Conservation (phyloP, 2,113 vertebrate species). For the Herpailurus yagouaroundi region DNA sequence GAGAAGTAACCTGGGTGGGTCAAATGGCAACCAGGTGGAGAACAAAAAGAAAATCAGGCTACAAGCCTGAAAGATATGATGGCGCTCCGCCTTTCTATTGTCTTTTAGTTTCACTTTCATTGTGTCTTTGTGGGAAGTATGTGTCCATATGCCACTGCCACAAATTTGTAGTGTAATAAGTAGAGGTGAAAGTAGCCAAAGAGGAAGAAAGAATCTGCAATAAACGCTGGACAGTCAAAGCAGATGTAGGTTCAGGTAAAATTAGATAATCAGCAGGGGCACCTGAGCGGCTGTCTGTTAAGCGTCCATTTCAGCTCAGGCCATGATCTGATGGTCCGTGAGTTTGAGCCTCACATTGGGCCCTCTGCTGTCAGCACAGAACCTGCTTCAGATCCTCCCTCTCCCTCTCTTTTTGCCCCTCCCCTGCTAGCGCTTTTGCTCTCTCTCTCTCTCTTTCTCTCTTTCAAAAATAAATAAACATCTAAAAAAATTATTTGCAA, state of each 20-base stretch:
- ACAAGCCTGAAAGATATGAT: background rate
- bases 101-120: background rate
- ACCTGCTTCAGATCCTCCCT: too few relatives aligned
- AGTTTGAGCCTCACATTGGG: too few relatives aligned
- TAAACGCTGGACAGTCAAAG: background rate
- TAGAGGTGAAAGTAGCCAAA: background rate
- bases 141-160: background rate
- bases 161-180: background rate
- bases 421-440: too few relatives aligned
- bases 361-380: too few relatives aligned
- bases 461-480: too few relatives aligned
- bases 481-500: background rate
- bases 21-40: conserved; percentile 1
- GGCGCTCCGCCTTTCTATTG: background rate
- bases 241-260: background rate
- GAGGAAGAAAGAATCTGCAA: background rate
- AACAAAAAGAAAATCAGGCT: conserved; percentile 21
- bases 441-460: too few relatives aligned
- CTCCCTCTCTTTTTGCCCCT: too few relatives aligned
- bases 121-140: background rate
- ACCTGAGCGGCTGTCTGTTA: too few relatives aligned
- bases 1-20: background rate
- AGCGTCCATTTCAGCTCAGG: too few relatives aligned
- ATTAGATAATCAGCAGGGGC: background rate
- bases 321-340: too few relatives aligned